A percentile compares a stretch with the other conserved stretches of the same genome.
phyloP scores from a whole-genome alignment of 2,888 invertebrate genomes.

The Cerastoderma edule region DNA sequence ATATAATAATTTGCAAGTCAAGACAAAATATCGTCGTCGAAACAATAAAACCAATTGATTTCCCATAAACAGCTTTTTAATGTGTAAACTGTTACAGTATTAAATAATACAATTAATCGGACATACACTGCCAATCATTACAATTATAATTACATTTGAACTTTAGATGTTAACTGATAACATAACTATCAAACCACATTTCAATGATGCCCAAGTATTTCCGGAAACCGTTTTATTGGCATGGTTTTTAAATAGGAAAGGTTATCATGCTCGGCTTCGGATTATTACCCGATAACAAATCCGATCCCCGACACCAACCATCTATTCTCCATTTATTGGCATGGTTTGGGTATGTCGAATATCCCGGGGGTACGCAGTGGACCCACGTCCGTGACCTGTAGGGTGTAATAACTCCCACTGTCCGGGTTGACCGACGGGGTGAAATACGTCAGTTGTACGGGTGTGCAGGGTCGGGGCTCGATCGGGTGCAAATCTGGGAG shows the following conservation, averaged over 20 bases:
- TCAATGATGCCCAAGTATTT: too few relatives aligned
- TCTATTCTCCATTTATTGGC: neutral
- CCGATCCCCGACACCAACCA: neutral
- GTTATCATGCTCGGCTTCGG: neutral
- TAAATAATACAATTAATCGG: too few relatives aligned
- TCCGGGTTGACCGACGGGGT: slow-evolving; percentile 24
- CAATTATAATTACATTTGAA: too few relatives aligned
- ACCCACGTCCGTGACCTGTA: slow-evolving; percentile 12
- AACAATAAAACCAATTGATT: too few relatives aligned
- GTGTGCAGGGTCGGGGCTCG: slow-evolving; percentile 19
- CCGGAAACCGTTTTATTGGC: neutral
- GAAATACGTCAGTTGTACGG: slow-evolving; percentile 7
- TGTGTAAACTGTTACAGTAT: too few relatives aligned
- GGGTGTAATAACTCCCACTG: slow-evolving; percentile 19
- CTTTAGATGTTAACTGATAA: too few relatives aligned
- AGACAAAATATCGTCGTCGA: too few relatives aligned
- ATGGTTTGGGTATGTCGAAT: slow-evolving; percentile 20
- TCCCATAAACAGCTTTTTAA: too few relatives aligned
- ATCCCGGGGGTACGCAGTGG: neutral
- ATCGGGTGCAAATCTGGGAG: slow-evolving; percentile 8
- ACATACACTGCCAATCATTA: too few relatives aligned
- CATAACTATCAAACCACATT: too few relatives aligned
- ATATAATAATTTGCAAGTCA: too few relatives aligned
- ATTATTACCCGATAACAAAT: too few relatives aligned
- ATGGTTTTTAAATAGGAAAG: neutral